Evolutionary conservation across 2,797 vertebrate genomes (phyloP).

Genomic region (Aplochiton taeniatus): DNA sequence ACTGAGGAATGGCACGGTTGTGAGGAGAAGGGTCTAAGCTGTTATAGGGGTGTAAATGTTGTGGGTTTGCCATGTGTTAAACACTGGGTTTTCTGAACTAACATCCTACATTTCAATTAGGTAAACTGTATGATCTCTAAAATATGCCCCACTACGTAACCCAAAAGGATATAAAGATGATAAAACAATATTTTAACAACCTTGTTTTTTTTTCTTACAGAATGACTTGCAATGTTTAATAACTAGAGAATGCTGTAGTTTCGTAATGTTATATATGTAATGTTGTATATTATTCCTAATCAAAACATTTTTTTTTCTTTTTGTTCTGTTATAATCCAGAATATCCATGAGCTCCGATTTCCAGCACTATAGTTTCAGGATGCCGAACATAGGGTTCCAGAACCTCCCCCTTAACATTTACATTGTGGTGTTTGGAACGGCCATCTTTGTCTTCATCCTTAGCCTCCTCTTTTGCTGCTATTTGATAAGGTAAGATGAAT

Average conservation of each 20-base stretch:
- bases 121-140: no score
- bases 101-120: no score
- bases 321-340: slow-evolving; percentile 52
- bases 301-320: slow-evolving; percentile 30
- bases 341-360: slow-evolving; percentile 97
- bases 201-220: no score
- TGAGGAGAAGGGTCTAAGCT: no score
- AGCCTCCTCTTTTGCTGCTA: slow-evolving; percentile 99
- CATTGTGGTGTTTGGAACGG: slow-evolving; percentile 98
- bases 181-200: no score
- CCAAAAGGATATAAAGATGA: no score
- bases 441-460: slow-evolving; percentile 99
- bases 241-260: not conserved
- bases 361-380: slow-evolving; percentile 96
- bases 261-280: slow-evolving; percentile 4
- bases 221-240: no score
- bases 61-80: no score
- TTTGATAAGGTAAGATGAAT: slow-evolving; percentile 88
- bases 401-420: slow-evolving; percentile 99
- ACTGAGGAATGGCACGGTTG: no score
- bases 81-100: no score
- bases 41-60: no score
- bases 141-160: no score
- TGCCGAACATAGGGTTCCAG: slow-evolving; percentile 99
- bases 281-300: slow-evolving; percentile 15